These are phyloP conservation scores for Penaeus monodon DNA, from an alignment of 2,888 invertebrate genomes.

Conservation along the genomic window DNA sequence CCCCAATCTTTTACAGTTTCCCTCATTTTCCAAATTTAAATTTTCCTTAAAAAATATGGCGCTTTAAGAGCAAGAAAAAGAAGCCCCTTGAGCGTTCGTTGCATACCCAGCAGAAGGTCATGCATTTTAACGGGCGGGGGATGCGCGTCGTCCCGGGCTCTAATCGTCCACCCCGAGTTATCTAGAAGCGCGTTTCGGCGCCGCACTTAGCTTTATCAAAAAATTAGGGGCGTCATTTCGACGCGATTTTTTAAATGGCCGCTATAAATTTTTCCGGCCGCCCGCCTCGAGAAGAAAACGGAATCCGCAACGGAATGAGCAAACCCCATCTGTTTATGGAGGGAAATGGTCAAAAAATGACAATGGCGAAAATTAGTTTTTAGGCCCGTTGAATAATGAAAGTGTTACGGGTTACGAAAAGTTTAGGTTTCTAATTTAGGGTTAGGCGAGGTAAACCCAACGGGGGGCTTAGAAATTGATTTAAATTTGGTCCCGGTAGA, in stretches of 20 bases:
- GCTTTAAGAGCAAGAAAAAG: no score
- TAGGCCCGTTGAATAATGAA: slow-evolving; percentile 43
- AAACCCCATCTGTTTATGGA: slow-evolving; percentile 11
- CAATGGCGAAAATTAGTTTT: slow-evolving; percentile 23
- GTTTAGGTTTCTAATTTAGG: slow-evolving; percentile 49
- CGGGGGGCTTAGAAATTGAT: slow-evolving; percentile 50
- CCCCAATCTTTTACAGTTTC: background rate
- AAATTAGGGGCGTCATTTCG: slow-evolving; percentile 11
- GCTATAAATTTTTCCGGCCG: background rate
- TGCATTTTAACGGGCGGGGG: no score
- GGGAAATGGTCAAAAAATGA: slow-evolving; percentile 26
- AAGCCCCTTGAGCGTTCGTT: no score
- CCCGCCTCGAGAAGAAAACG: slow-evolving; percentile 17
- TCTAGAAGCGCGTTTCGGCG: background rate
- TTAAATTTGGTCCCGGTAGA: slow-evolving; percentile 47
- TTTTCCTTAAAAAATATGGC: no score
- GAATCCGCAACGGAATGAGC: slow-evolving; percentile 10
- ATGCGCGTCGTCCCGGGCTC: background rate
- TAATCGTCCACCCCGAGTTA: background rate
- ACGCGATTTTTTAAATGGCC: background rate
- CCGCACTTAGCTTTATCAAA: background rate
- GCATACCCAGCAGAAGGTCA: no score
- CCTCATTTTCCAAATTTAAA: background rate
- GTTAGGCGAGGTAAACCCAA: slow-evolving; percentile 46
- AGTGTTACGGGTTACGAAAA: slow-evolving; percentile 26